Conservation (phyloP, 30 jellyfish, hydroid and myxozoan species). For the Pelagia noctiluca region DNA sequence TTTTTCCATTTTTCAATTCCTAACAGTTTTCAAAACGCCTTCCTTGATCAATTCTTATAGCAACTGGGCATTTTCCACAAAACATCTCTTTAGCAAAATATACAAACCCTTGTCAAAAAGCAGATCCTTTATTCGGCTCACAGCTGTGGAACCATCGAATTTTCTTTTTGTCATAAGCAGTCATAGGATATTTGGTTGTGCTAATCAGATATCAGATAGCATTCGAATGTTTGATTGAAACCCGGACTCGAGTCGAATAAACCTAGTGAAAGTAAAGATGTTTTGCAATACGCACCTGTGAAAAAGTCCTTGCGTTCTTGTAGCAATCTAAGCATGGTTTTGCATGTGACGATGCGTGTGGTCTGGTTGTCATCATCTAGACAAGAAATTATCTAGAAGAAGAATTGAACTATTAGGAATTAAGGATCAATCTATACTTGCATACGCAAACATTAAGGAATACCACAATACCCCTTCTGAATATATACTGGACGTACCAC, state of each 20-base stretch:
- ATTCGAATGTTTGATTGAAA: no score
- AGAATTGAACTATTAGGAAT: not conserved
- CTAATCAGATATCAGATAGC: not conserved
- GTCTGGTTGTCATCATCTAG: conserved; percentile 86
- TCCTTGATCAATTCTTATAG: no score
- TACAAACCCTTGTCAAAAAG: no score
- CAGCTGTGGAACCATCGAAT: no score
- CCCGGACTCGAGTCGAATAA: not conserved
- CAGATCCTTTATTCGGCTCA: no score
- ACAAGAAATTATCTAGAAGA: conserved; percentile 75
- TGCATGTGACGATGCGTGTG: conserved; percentile 89
- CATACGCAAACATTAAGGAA: not conserved
- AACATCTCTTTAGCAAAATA: no score
- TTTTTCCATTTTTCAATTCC: no score
- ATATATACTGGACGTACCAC: no score
- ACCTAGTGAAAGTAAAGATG: not conserved
- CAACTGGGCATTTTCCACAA: no score
- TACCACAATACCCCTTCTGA: not conserved
- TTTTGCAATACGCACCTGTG: conserved; percentile 50
- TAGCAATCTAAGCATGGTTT: conserved; percentile 76
- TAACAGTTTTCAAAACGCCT: no score
- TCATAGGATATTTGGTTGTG: no score
- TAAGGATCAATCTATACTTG: not conserved
- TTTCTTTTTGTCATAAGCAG: not conserved
- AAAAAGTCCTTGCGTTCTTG: conserved; percentile 69